phyloP scores from a whole-genome alignment of 2,797 vertebrate species.

The Antennarius maculatus region DNA sequence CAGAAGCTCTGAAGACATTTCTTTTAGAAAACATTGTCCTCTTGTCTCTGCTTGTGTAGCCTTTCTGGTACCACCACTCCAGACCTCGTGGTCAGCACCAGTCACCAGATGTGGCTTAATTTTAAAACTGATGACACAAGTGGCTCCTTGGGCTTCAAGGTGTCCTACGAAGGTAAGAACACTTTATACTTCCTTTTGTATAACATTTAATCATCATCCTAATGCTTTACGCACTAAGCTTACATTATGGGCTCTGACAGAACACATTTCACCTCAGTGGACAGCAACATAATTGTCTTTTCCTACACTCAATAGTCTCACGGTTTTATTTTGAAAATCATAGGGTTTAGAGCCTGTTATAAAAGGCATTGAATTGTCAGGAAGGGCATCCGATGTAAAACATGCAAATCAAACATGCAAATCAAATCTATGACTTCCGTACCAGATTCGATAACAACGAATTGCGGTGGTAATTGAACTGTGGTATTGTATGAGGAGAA shows the following conservation, averaged over 20 bases:
- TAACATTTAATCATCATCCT: too few species aligned
- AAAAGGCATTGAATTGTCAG: neutral
- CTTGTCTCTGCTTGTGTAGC: slow-evolving; percentile 71
- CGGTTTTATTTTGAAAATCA: slow-evolving; percentile 26
- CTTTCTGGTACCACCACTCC: slow-evolving; percentile 94
- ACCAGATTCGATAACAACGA: too few species aligned
- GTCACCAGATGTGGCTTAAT: slow-evolving; percentile 99
- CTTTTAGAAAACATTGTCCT: neutral
- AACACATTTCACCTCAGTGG: slow-evolving; percentile 6
- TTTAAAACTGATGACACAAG: slow-evolving; percentile 97
- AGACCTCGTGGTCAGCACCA: slow-evolving; percentile 97
- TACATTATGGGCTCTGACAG: slow-evolving; percentile 11
- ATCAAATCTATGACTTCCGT: too few species aligned
- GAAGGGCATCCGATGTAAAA: too few species aligned
- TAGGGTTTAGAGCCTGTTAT: neutral
- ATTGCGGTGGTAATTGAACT: too few species aligned
- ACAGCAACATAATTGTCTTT: slow-evolving; percentile 2
- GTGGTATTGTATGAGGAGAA: too few species aligned
- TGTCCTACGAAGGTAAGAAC: slow-evolving; percentile 91
- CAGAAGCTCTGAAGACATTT: neutral
- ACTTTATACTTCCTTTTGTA: neutral
- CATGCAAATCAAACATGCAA: too few species aligned
- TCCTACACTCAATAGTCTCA: slow-evolving; percentile 1
- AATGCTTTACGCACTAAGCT: slow-evolving; percentile 4
- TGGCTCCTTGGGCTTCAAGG: slow-evolving; percentile 95